These are phyloP conservation scores for Amiota communis DNA, from an alignment of 2,888 invertebrate genomes.

Conservation along the genomic window DNA sequence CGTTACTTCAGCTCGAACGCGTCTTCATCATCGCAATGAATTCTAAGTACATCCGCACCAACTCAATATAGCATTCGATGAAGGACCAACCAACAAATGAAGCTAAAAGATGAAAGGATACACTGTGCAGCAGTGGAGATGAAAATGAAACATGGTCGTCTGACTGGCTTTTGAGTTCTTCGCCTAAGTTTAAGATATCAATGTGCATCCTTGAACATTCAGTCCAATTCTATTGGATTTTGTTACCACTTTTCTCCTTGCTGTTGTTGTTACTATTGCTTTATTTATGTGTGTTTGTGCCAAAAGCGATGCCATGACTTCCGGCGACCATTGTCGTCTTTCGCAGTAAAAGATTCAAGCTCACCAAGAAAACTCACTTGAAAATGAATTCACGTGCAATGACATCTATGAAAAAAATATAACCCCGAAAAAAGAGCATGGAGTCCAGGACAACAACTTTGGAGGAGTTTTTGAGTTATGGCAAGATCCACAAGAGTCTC, in stretches of 20 bases:
- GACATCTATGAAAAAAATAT: no score
- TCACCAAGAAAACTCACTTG: neutral
- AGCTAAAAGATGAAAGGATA: neutral
- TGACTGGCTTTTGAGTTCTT: no score
- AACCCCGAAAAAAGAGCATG: no score
- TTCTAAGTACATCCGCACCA: slow-evolving; percentile 26
- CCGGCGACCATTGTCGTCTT: neutral
- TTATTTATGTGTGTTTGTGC: slow-evolving; percentile 6
- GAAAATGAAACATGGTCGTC: no score
- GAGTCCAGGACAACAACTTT: no score
- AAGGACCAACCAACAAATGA: neutral
- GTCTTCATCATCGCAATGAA: slow-evolving; percentile 25
- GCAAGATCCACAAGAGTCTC: slow-evolving; percentile 19
- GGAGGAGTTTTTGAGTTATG: slow-evolving; percentile 53
- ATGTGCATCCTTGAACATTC: slow-evolving; percentile 9
- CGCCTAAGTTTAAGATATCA: neutral
- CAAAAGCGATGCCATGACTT: slow-evolving; percentile 8
- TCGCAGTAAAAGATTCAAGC: neutral
- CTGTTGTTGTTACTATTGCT: neutral
- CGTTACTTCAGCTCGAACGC: slow-evolving; percentile 26
- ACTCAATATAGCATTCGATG: neutral
- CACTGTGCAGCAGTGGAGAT: no score
- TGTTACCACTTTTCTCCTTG: neutral
- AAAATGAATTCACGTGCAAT: slow-evolving; percentile 58
- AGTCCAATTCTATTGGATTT: neutral